Conservation (phyloP, 2,113 vertebrate genomes). For the Mixornis gularis region DNA sequence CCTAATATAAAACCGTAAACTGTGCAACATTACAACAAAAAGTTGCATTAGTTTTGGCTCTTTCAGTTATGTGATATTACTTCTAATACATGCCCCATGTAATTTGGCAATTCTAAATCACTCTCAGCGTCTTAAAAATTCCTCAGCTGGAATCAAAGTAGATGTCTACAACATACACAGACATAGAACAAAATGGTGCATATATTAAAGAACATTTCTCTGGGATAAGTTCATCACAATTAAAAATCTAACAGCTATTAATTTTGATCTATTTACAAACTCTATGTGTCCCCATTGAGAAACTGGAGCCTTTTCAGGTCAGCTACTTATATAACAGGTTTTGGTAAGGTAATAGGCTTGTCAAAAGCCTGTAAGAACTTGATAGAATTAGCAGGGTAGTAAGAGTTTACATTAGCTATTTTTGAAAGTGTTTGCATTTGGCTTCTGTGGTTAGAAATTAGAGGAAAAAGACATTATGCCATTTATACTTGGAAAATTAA, state of each 20-base stretch:
- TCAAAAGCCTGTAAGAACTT: background rate
- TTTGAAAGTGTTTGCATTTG: background rate
- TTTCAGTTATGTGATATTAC: background rate
- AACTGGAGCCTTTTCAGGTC: background rate
- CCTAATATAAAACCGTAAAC: background rate
- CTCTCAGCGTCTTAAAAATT: background rate
- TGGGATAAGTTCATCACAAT: background rate
- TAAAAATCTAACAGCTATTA: background rate
- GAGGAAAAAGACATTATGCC: background rate
- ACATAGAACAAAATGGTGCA: background rate
- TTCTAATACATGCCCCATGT: background rate
- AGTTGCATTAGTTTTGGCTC: background rate
- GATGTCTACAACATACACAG: background rate
- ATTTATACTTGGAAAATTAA: background rate
- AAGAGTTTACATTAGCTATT: background rate
- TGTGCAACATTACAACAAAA: background rate
- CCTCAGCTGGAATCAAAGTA: background rate
- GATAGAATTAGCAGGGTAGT: background rate
- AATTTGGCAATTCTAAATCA: background rate
- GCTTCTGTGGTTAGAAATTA: background rate
- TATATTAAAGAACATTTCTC: background rate
- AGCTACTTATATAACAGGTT: background rate
- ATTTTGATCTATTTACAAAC: background rate
- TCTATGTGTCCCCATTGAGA: background rate
- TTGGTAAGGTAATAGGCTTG: background rate